Evolutionary conservation across 2,888 invertebrate species (phyloP), one percentile per base, ranked within the genome.

Genomic region (Amiota communis): DNA sequence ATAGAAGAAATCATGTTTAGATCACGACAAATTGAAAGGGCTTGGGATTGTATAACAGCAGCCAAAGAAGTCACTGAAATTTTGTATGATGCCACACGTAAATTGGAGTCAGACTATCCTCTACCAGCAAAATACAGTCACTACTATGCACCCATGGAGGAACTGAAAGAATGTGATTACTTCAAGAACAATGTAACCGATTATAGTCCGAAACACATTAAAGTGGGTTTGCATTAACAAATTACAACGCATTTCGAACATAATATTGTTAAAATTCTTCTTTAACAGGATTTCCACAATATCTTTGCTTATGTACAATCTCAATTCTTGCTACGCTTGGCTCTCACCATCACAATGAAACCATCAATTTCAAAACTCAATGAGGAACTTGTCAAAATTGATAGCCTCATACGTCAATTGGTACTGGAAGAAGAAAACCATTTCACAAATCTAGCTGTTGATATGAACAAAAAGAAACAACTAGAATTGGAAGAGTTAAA

Each of bases 231-330:
- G 15, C 53, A 9, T 59, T 59, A 20, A 1, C 20, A 12, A 9
- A 8, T 59, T 59, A 4, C 11, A 20, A 57, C 20, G 2, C 20
- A 51, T 51, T 12, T 51, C 53, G 12, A 4, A 51, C 3, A 3
- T 12, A 51, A 9, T n/a, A 2, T 4, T 47, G 11, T 17, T 17
- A 8, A 8, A 3, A 9, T n/a, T n/a, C 15, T 23, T 65, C 13
- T 8, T 13, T 75, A 75, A 9, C 76, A 90, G 90, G 89, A 89
- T 72, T 90, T 90, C 72, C 89, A 89, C 79, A 90, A 90, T 74
- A 90, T 90, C 47, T 90, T 89, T 72, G 88, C 90, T 20, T 89
- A 90, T 74, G 88, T 89, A 56, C 90, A 90, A 78, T 90, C 90
- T 9, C 90, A 90, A 78, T 89, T 88, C 75, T 76, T 90, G 47